Conservation (phyloP, 2,888 invertebrate genomes). For the Branchinecta sandiegonensis region DNA sequence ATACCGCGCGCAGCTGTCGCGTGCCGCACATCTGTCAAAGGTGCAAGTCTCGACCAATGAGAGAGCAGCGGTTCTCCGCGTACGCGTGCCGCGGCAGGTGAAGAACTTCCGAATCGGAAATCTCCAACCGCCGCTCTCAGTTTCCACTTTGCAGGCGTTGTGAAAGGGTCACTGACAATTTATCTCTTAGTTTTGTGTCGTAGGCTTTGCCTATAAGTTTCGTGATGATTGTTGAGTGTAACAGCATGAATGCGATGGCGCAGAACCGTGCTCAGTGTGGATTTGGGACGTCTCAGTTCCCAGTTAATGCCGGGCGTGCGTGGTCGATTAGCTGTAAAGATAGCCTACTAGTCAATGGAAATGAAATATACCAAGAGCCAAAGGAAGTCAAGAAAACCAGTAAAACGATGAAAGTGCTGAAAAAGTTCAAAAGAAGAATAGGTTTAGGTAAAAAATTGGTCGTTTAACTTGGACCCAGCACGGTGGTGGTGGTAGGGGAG, state of each 20-base stretch:
- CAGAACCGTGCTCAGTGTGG: conserved; percentile 10
- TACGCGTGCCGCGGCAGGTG: conserved; percentile 11
- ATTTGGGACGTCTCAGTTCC: conserved; percentile 3
- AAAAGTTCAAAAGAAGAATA: conserved; percentile 74
- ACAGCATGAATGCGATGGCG: neutral
- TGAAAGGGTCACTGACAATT: no score
- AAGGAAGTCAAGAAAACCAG: conserved; percentile 13
- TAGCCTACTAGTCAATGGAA: conserved; percentile 7
- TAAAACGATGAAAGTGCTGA: conserved; percentile 60
- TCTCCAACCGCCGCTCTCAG: neutral
- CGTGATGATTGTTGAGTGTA: neutral
- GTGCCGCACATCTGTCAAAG: no score
- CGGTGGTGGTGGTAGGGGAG: neutral
- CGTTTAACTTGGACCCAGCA: neutral
- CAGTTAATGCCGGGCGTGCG: neutral
- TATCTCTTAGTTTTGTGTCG: no score
- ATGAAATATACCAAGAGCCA: neutral
- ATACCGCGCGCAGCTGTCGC: no score
- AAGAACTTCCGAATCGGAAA: neutral
- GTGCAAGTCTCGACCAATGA: no score
- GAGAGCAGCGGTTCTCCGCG: neutral
- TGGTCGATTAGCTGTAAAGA: conserved; percentile 2
- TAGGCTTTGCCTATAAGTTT: neutral
- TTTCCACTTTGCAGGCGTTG: neutral
- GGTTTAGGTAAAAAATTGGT: conserved; percentile 49